phyloP scores from a whole-genome alignment of 2,113 vertebrate genomes.

The Oncorhynchus masou region DNA sequence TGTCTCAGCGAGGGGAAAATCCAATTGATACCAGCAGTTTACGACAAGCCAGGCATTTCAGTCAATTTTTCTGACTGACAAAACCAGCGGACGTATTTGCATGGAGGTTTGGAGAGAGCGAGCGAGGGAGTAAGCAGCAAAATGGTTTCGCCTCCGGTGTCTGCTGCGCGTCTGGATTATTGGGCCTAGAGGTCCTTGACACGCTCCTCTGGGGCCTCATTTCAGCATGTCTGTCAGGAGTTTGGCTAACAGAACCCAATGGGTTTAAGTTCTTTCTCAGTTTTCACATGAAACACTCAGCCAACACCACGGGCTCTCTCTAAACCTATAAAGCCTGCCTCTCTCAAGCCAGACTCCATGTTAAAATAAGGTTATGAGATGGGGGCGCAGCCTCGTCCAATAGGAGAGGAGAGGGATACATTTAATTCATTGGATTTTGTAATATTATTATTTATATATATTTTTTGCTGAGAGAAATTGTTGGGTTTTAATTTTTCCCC shows the following conservation, averaged over 20 bases:
- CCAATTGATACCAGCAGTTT: conserved; percentile 43
- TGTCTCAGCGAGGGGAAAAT: conserved; percentile 9
- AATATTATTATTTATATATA: conserved; percentile 22
- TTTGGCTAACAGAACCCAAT: conserved; percentile 63
- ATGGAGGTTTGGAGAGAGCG: conserved; percentile 18
- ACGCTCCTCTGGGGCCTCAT: conserved; percentile 58
- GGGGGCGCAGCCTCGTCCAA: conserved; percentile 13
- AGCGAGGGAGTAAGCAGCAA: conserved; percentile 32
- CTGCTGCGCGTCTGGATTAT: conserved; percentile 55
- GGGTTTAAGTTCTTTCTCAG: conserved; percentile 68
- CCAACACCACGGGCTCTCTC: conserved; percentile 70
- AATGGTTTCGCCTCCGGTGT: conserved; percentile 27
- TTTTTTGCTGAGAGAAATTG: conserved; percentile 35
- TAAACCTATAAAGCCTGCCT: conserved; percentile 61
- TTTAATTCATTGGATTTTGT: conserved; percentile 55
- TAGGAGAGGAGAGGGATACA: conserved; percentile 34
- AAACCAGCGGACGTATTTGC: conserved; percentile 37
- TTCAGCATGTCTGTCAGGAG: conserved; percentile 67
- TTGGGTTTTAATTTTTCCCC: conserved; percentile 5
- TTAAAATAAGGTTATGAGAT: conserved; percentile 66
- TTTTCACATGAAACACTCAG: conserved; percentile 74
- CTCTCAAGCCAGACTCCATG: conserved; percentile 52
- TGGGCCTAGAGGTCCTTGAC: conserved; percentile 53
- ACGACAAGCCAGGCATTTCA: conserved; percentile 29
- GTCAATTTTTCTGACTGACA: conserved; percentile 38